Percentiles rank a stretch among this genome's conserved stretches.
Conservation (phyloP, 1,140 invertebrate species). For the Hycleus cichorii region DNA sequence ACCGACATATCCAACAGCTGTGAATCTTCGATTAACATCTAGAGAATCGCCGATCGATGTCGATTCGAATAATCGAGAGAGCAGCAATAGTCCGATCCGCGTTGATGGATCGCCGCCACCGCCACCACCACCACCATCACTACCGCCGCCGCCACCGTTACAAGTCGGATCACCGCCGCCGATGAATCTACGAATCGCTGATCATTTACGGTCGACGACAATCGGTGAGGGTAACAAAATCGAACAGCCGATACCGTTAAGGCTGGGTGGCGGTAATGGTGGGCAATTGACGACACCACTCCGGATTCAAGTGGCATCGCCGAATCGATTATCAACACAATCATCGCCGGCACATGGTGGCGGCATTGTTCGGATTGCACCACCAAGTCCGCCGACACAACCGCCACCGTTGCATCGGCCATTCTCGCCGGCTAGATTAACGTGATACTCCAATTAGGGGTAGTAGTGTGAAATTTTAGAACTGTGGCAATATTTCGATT, state of each 20-base stretch:
- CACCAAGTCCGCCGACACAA: conserved; percentile 30
- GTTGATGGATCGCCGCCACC: conserved; percentile 40
- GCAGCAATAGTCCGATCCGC: conserved; percentile 31
- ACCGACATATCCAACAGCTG: conserved; percentile 20
- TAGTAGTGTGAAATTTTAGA: conserved; percentile 18
- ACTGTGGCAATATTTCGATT: conserved; percentile 29
- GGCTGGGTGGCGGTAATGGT: conserved; percentile 20
- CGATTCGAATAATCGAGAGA: conserved; percentile 28
- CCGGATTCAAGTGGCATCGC: conserved; percentile 45
- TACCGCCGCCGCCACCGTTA: conserved; percentile 40
- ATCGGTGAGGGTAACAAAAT: conserved; percentile 18
- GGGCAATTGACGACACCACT: conserved; percentile 37
- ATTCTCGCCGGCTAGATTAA: conserved; percentile 46
- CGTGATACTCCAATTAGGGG: conserved; percentile 43
- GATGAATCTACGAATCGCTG: conserved; percentile 33
- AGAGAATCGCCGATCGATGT: conserved; percentile 35
- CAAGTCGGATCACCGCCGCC: conserved; percentile 32
- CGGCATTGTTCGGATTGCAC: conserved; percentile 37
- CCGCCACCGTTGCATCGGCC: conserved; percentile 45
- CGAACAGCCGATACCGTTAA: conserved; percentile 36
- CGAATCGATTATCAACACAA: conserved; percentile 33
- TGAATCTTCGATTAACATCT: conserved; percentile 26
- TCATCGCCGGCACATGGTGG: conserved; percentile 27
- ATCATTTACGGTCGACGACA: conserved; percentile 16
- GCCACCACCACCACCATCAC: conserved; percentile 30